Evolutionary conservation across 2,888 invertebrate species (phyloP), one percentile per base, ranked within the genome.

Genomic region (Heliconius ismenius): DNA sequence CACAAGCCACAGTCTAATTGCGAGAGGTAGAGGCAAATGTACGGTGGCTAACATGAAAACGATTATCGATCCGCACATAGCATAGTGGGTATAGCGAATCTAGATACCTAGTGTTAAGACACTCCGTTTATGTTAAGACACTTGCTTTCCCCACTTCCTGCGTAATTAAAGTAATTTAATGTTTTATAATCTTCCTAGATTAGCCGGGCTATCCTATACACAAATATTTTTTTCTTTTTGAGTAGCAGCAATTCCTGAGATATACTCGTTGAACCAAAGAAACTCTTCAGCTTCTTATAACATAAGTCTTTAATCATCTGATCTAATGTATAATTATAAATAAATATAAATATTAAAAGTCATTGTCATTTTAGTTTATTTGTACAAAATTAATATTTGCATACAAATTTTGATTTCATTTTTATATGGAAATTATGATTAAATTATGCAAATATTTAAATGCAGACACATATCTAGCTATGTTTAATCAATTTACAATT

Each of bases 401-500:
- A 70, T n/a, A 32, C 13, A 58, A 58, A 70, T 70, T 69, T n/a
- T 21, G n/a, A 32, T 70, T 32, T 54, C 32, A 32, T 11, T 54
- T 54, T 54, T 54, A 54, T 69, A n/a, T 54, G 21, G 54, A 54
- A 32, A 54, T 54, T 70, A 54, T n/a, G 54, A 54, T 70, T 13
- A 21, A 70, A 70, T 70, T 58, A 70, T 70, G 32, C 54, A 28
- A 70, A 70, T 58, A 15, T 13, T n/a, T 21, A 32, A n/a, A 54
- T 54, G 11, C 28, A n/a, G 69, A 70, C 54, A n/a, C 54, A 54
- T 69, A 69, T 69, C 54, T 62, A 67, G 39, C 13, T 67, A 36
- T 49, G 54, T 54, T 21, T 54, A 6, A 69, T 69, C 24, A 49
- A 69, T 28, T 28, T 28, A 69, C n/a, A 69, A 69, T 69, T 32